These are phyloP conservation scores for Dufourea novaeangliae DNA, from an alignment of 1,140 invertebrate genomes.

Conservation along the genomic window DNA sequence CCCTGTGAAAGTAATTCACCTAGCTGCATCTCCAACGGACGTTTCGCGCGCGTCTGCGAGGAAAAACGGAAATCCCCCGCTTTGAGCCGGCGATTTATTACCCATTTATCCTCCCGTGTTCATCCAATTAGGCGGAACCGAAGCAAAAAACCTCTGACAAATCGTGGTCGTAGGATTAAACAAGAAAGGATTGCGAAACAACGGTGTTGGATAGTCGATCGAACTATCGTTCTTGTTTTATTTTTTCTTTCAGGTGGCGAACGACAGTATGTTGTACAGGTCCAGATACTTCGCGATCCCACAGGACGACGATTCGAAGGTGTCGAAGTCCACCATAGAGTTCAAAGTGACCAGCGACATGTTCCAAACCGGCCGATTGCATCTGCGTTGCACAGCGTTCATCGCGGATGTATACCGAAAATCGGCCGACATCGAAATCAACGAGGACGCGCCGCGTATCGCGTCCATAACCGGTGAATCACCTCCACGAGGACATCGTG, in stretches of 20 bases:
- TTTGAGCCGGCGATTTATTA: not conserved
- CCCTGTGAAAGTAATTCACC: constrained; percentile 12
- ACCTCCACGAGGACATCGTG: constrained; percentile 74
- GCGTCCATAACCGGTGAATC: constrained; percentile 78
- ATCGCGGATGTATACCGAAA: constrained; percentile 75
- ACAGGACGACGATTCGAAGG: constrained; percentile 57
- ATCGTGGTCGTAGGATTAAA: not conserved
- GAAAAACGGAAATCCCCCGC: not conserved
- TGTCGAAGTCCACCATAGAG: constrained; percentile 71
- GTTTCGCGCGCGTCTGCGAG: not conserved
- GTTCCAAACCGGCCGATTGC: constrained; percentile 70
- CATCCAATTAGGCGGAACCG: not conserved
- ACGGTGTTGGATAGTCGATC: too few species aligned
- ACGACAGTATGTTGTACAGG: constrained; percentile 62
- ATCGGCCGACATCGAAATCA: constrained; percentile 71
- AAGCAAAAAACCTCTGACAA: not conserved
- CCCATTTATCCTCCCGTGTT: not conserved
- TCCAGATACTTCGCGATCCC: constrained; percentile 39
- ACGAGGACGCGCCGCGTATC: constrained; percentile 75
- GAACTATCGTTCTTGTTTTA: too few species aligned
- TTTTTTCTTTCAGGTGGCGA: constrained; percentile 39
- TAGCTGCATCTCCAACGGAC: constrained; percentile 3
- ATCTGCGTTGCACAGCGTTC: constrained; percentile 73
- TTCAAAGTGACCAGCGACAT: constrained; percentile 72
- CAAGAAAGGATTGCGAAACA: too few species aligned